Evolutionary conservation across 2,797 vertebrate species (phyloP).

Genomic region (Darevskia mixta): DNA sequence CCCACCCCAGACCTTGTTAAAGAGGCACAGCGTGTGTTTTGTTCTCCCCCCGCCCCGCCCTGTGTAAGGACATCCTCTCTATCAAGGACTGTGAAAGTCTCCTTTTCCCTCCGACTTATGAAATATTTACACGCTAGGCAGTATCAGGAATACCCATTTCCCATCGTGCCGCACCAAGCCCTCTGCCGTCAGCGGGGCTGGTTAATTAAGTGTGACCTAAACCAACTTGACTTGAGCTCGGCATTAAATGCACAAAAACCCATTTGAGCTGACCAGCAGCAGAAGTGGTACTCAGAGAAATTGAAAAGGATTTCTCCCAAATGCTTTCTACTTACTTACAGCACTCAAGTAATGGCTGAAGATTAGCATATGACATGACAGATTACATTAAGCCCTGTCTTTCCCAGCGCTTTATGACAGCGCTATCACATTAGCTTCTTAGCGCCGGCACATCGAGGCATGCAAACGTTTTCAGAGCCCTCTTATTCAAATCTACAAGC

Average conservation of each 20-base stretch:
- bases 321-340: conserved; percentile 90
- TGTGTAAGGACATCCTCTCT: conserved; percentile 58
- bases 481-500: conserved; percentile 99
- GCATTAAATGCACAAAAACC: conserved; percentile 88
- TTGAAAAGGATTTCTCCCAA: conserved; percentile 89
- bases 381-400: conserved; percentile 99
- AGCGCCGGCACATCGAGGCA: conserved; percentile 92
- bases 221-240: conserved; percentile 86
- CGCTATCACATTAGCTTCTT: conserved; percentile 96
- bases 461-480: conserved; percentile 97
- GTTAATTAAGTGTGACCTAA: conserved; percentile 87
- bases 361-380: conserved; percentile 99
- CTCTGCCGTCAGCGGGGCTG: conserved; percentile 80
- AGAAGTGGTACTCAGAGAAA: conserved; percentile 88
- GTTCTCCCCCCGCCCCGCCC: background rate
- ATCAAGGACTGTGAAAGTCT: conserved; percentile 65
- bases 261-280: conserved; percentile 88
- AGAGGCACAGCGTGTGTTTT: conserved; percentile 49
- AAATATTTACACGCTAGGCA: conserved; percentile 84
- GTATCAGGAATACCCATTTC: conserved; percentile 79
- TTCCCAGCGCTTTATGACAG: conserved; percentile 92
- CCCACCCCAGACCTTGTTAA: conserved; percentile 42
- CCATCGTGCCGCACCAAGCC: conserved; percentile 74
- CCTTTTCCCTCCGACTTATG: conserved; percentile 67
- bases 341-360: conserved; percentile 93